Evolutionary conservation across 2,888 invertebrate genomes (phyloP).

Genomic region (Oscheius onirici): DNA sequence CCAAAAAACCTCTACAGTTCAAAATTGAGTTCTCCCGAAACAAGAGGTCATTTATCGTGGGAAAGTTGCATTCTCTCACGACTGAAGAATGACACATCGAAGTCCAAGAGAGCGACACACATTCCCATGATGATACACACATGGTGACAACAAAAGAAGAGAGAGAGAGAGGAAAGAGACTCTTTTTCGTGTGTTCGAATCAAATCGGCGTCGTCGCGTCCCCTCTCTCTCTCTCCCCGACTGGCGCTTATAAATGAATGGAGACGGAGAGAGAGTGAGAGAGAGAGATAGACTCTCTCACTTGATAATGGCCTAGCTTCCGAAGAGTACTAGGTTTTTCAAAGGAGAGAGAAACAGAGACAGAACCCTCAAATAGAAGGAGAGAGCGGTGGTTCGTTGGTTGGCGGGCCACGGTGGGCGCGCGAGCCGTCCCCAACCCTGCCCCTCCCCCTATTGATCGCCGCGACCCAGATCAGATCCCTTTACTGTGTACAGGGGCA

Average conservation of each 20-base stretch:
- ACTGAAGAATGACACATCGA: neutral
- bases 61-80: neutral
- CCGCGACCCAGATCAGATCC: slow-evolving; percentile 30
- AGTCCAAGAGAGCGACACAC: neutral
- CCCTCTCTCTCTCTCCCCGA: slow-evolving; percentile 5
- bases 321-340: neutral
- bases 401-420: slow-evolving; percentile 34
- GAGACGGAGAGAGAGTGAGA: slow-evolving; percentile 1
- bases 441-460: slow-evolving; percentile 30
- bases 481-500: neutral
- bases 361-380: slow-evolving; percentile 4
- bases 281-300: neutral
- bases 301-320: neutral
- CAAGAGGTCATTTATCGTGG: no score
- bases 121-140: slow-evolving; percentile 19
- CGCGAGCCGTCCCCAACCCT: slow-evolving; percentile 30
- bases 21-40: no score
- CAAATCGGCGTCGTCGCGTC: slow-evolving; percentile 22
- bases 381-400: slow-evolving; percentile 37
- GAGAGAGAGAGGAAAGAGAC: slow-evolving; percentile 25
- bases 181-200: slow-evolving; percentile 28
- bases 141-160: neutral
- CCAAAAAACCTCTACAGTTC: no score
- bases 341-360: slow-evolving; percentile 8
- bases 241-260: slow-evolving; percentile 35